Conservation (phyloP, 2,888 invertebrate species). For the Agrotis puta region DNA sequence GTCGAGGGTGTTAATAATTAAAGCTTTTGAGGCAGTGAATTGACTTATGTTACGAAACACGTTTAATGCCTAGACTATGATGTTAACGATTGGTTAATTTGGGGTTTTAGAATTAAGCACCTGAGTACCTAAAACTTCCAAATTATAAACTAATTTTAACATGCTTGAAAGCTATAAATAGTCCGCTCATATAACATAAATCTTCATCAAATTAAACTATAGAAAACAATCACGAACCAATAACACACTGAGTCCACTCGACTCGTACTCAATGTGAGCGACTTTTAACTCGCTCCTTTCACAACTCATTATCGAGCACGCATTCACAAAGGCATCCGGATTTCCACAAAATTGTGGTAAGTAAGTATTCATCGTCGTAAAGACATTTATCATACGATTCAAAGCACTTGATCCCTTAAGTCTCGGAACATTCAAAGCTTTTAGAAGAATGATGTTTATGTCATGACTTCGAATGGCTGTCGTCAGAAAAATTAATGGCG, state of each 20-base stretch:
- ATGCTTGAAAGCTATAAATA: neutral
- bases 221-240: neutral
- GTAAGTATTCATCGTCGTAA: slow-evolving; percentile 65
- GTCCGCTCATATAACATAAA: neutral
- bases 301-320: slow-evolving; percentile 60
- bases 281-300: slow-evolving; percentile 52
- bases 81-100: neutral
- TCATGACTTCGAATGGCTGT: slow-evolving; percentile 78
- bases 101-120: too few relatives aligned
- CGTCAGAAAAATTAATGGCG: slow-evolving; percentile 81
- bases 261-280: slow-evolving; percentile 10
- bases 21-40: neutral
- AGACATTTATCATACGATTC: slow-evolving; percentile 80
- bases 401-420: slow-evolving; percentile 79
- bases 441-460: slow-evolving; percentile 78
- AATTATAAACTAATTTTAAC: neutral
- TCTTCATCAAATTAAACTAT: neutral
- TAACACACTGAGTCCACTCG: neutral
- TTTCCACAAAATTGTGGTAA: slow-evolving; percentile 64
- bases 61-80: neutral
- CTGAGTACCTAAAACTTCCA: neutral
- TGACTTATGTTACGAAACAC: neutral
- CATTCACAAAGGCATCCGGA: slow-evolving; percentile 63
- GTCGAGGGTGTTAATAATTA: neutral
- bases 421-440: slow-evolving; percentile 71